Evolutionary conservation across 2,797 vertebrate genomes (phyloP).

Genomic region (Thaleichthys pacificus): DNA sequence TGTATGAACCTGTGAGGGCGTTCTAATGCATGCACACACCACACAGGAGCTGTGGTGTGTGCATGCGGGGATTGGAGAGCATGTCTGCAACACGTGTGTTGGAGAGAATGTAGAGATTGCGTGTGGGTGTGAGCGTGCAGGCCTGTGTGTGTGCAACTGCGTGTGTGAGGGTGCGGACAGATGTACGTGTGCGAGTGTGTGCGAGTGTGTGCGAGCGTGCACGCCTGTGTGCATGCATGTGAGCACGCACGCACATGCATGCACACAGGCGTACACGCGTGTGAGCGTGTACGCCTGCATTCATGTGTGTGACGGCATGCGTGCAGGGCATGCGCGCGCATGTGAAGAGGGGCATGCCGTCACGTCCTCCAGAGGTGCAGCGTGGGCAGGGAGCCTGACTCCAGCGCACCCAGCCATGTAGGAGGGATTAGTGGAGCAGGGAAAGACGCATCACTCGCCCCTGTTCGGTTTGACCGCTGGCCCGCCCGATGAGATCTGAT

Average conservation of each 20-base stretch:
- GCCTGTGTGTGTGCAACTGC: background rate
- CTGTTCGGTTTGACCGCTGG: conserved; percentile 58
- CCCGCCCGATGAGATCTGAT: conserved; percentile 54
- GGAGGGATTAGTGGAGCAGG: conserved; percentile 58
- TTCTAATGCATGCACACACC: too few relatives aligned
- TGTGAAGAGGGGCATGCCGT: conserved; percentile 16
- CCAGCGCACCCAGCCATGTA: conserved; percentile 36
- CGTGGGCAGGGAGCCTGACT: conserved; percentile 46
- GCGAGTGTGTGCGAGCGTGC: too few relatives aligned
- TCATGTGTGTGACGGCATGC: background rate
- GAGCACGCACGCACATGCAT: too few relatives aligned
- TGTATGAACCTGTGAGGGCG: too few relatives aligned
- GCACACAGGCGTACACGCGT: too few relatives aligned
- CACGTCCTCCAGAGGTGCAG: conserved; percentile 31
- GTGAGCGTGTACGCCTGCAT: background rate
- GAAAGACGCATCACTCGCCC: conserved; percentile 25
- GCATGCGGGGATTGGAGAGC: too few relatives aligned
- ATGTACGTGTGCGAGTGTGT: too few relatives aligned
- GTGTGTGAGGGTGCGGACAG: too few relatives aligned
- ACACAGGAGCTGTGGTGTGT: too few relatives aligned
- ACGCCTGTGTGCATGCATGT: too few relatives aligned
- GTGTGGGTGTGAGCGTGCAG: conserved; percentile 1
- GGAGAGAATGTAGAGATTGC: background rate
- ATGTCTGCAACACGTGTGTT: background rate
- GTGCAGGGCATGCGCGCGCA: background rate